Base-by-base conservation (phyloP, 2,797 vertebrate genomes). In the Tangara arthus region DNA sequence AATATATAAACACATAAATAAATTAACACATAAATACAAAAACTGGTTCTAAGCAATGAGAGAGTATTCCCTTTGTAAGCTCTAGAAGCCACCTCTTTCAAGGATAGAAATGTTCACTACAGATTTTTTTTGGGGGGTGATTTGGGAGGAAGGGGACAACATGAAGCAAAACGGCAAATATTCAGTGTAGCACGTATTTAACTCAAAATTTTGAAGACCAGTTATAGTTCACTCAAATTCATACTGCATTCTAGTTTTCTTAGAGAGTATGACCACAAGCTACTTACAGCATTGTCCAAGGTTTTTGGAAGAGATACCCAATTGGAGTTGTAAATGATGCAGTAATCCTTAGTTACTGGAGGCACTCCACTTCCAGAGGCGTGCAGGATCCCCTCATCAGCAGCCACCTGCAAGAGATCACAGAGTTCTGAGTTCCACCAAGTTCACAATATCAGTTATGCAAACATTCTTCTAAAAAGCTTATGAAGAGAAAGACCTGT, bases 341-440 rank as follows among this genome's bases (percentile, higher is more conserved):
- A 99, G 95, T 98, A 99, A 39, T 99, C 98, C 94, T 95, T 98
- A 5, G 96, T 73, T 21, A 32, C 50, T 9, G 41, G 61, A 53
- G 94, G 28, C 28, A 37, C 50, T 30, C 73, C 98, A 85, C 91
- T 92, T 61, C 94, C 95, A 80, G 97, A 98, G 23, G 98, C 97
- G 0, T 98, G 98, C 82, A 99, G 95, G 87, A 99, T 96, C 6
- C 98, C 99, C 91, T 99, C 98, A 87, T 99, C 98, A 75, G 98
- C 98, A 77, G 96, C 96, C 65, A 98, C 96, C 99, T 99, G 97
- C 72, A 66, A 93, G 5, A 93, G 82, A 87, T 81, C 79, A 91
- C 13, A 19, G 71, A 35, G 56, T 50, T 93, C 76, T 46, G 28
- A 24, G 52, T 49, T 66, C 39, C 41, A 69, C 8, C 22, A 15